Evolutionary conservation across 1,140 invertebrate species (phyloP).

Genomic region (Leptonema lineaticorne): DNA sequence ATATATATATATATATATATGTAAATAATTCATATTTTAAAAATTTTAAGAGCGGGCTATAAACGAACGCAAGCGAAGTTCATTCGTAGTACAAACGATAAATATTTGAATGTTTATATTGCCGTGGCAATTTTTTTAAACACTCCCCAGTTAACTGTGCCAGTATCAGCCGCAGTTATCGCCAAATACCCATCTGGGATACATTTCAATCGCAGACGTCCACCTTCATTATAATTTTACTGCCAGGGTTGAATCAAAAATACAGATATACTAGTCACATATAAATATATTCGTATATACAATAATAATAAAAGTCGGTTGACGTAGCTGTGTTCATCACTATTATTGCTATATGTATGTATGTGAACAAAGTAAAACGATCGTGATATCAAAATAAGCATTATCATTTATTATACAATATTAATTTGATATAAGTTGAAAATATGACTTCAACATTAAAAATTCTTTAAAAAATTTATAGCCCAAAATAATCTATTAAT

Average conservation of each 20-base stretch:
- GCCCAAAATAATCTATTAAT: not conserved
- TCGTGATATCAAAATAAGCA: too few species aligned
- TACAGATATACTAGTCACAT: not conserved
- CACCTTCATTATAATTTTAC: conserved; percentile 24
- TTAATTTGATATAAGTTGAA: too few species aligned
- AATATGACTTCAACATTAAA: too few species aligned
- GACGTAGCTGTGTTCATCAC: not conserved
- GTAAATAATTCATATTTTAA: not conserved
- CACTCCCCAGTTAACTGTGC: conserved; percentile 14
- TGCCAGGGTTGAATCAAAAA: not conserved
- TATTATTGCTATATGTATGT: not conserved
- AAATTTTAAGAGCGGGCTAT: not conserved
- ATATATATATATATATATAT: not conserved
- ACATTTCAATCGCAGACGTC: conserved; percentile 24
- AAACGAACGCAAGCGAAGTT: not conserved
- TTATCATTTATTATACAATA: too few species aligned
- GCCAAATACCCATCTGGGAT: conserved; percentile 17
- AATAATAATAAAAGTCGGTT: not conserved
- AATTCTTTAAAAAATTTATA: not conserved
- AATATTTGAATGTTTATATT: conserved; percentile 6
- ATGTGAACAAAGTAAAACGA: not conserved
- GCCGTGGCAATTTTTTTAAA: conserved; percentile 22
- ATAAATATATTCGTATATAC: not conserved
- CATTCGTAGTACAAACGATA: not conserved
- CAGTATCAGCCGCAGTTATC: not conserved